Conservation (phyloP, 2,797 vertebrate genomes). For the Forpus xanthops region DNA sequence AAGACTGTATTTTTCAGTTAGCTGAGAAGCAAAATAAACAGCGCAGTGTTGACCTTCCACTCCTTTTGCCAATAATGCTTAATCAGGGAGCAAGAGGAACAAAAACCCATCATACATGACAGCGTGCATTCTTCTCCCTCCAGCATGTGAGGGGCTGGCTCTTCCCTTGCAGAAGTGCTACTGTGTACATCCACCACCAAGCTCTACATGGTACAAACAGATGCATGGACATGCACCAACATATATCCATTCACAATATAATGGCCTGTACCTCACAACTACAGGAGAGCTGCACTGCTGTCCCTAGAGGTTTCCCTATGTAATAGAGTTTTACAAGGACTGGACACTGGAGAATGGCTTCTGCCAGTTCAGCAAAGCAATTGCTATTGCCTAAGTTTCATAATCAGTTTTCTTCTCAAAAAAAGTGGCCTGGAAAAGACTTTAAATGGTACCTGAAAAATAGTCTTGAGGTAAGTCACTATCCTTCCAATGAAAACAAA, state of each 20-base stretch:
- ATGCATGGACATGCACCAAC: neutral
- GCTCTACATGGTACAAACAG: neutral
- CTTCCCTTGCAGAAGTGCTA: neutral
- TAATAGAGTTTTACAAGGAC: neutral
- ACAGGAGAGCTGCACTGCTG: neutral
- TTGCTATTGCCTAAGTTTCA: neutral
- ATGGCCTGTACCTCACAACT: neutral
- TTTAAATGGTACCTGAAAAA: neutral
- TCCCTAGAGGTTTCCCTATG: neutral
- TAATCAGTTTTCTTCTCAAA: neutral
- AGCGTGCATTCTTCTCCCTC: neutral
- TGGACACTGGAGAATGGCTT: neutral
- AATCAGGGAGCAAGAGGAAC: neutral
- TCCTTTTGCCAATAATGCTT: neutral
- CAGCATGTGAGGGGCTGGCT: accelerated
- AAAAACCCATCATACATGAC: neutral
- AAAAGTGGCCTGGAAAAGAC: neutral
- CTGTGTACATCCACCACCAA: neutral
- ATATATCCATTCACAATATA: neutral
- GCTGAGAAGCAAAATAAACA: constrained; percentile 17
- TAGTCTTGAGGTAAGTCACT: neutral
- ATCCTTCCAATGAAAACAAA: neutral
- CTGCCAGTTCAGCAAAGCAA: neutral
- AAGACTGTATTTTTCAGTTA: neutral
- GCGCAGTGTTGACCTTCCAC: neutral